phyloP scores from a whole-genome alignment of 2,797 vertebrate genomes.

The Cyclura pinguis region DNA sequence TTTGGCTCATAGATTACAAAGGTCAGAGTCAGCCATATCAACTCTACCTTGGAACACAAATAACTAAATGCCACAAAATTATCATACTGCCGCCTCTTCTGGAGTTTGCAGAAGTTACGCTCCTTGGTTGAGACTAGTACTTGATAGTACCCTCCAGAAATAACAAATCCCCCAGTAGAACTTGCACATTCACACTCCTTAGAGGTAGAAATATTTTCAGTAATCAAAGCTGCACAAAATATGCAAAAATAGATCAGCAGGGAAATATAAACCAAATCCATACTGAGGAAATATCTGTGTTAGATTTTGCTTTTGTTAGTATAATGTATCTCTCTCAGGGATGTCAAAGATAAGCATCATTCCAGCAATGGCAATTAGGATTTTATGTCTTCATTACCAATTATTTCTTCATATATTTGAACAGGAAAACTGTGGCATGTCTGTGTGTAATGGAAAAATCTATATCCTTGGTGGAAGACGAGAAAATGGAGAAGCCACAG shows the following conservation, averaged over 20 bases:
- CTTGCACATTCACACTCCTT: background rate
- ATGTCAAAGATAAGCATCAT: slow-evolving; percentile 13
- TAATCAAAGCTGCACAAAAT: background rate
- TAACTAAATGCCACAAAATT: slow-evolving; percentile 5
- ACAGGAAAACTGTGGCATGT: slow-evolving; percentile 99
- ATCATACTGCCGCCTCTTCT: slow-evolving; percentile 22
- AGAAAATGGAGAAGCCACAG: slow-evolving; percentile 93
- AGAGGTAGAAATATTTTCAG: background rate
- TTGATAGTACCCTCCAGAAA: slow-evolving; percentile 17
- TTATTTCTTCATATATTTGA: slow-evolving; percentile 65
- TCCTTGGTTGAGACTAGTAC: background rate
- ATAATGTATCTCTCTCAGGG: background rate
- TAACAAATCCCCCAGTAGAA: background rate
- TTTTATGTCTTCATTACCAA: slow-evolving; percentile 32
- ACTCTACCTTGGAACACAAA: background rate
- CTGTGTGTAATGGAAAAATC: slow-evolving; percentile 97
- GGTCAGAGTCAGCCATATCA: background rate
- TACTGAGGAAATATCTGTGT: background rate
- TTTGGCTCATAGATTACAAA: background rate
- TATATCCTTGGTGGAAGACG: slow-evolving; percentile 96
- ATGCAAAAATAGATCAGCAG: background rate
- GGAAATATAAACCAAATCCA: background rate
- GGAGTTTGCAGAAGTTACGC: background rate
- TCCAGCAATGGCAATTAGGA: slow-evolving; percentile 18
- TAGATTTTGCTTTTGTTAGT: background rate